A percentile compares a stretch with the other conserved stretches of the same genome.
Conservation (phyloP, 2,888 invertebrate species). For the Tetrapedia diversipes region DNA sequence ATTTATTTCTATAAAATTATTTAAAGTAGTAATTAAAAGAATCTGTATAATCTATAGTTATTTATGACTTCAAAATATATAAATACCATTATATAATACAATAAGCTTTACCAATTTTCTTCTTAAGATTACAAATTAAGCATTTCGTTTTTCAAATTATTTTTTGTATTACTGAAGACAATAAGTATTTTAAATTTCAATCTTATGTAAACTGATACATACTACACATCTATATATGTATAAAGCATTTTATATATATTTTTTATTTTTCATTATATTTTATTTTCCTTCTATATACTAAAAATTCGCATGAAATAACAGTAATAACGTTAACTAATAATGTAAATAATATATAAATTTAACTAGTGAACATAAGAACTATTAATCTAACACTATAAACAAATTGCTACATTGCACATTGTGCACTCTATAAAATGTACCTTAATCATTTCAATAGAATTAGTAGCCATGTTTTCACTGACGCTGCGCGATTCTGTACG, state of each 20-base stretch:
- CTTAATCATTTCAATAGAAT: conserved; percentile 72
- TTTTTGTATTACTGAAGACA: background rate
- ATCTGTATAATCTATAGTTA: background rate
- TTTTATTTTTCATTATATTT: background rate
- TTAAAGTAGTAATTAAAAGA: background rate
- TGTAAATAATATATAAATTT: conserved; percentile 7
- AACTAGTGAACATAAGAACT: conserved; percentile 38
- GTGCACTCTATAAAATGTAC: conserved; percentile 61
- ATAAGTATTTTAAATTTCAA: background rate
- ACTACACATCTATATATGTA: background rate
- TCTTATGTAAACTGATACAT: background rate
- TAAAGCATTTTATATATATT: background rate
- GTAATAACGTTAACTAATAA: conserved; percentile 29
- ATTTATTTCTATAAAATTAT: background rate
- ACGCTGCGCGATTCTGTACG: conserved; percentile 70
- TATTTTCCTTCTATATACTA: conserved; percentile 21
- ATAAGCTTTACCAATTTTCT: background rate
- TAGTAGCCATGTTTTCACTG: conserved; percentile 69
- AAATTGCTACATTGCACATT: conserved; percentile 44
- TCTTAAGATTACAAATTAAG: background rate
- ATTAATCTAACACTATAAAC: conserved; percentile 38
- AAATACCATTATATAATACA: background rate
- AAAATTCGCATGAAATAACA: conserved; percentile 18
- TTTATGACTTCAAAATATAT: background rate
- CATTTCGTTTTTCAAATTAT: background rate